These are phyloP conservation scores for Poeciliopsis turneri DNA, from an alignment of 2,797 vertebrate genomes.

Conservation along the genomic window DNA sequence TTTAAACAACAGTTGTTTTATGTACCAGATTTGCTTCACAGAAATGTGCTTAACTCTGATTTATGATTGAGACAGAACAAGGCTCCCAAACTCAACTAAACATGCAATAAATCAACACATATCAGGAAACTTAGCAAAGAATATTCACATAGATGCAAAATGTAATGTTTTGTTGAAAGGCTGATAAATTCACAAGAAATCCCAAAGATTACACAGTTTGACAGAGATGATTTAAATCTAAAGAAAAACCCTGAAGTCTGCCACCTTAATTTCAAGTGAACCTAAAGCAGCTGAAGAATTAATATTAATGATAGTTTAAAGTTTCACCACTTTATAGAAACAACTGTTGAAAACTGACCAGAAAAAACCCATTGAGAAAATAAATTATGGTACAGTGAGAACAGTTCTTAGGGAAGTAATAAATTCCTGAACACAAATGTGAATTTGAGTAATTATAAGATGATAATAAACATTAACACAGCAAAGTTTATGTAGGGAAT, in stretches of 20 bases:
- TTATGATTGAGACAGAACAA: not conserved
- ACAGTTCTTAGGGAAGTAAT: not conserved
- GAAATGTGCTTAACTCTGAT: not conserved
- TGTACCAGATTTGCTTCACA: not conserved
- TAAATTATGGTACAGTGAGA: not conserved
- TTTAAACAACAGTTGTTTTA: not conserved
- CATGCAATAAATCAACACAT: not conserved
- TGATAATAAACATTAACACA: not conserved
- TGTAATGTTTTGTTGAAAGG: not conserved
- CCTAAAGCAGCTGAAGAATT: not conserved
- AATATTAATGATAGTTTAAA: not conserved
- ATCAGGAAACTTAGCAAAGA: not conserved
- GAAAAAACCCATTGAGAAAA: not conserved
- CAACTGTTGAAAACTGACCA: not conserved
- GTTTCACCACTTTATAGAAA: not conserved
- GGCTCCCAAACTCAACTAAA: not conserved
- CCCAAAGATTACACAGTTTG: not conserved
- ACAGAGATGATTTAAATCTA: not conserved
- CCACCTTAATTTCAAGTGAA: not conserved
- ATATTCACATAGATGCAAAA: not conserved
- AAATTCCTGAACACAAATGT: not conserved
- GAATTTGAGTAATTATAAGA: not conserved
- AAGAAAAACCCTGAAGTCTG: not conserved
- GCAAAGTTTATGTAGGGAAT: not conserved
- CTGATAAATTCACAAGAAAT: not conserved